Conservation (phyloP, 2,797 vertebrate genomes). For the Coranthus polyacanthus region DNA sequence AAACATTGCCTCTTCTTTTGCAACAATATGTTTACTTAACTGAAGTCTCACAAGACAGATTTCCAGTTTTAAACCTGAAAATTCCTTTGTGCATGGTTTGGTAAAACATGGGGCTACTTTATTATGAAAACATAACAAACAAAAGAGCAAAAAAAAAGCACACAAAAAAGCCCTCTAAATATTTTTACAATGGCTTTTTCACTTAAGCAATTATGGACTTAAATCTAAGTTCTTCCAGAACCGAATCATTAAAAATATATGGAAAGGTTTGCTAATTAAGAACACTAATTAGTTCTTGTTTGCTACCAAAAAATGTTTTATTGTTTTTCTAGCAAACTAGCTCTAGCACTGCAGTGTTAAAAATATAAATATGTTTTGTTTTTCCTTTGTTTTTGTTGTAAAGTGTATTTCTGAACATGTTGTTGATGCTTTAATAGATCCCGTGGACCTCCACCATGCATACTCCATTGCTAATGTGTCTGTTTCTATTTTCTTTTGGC, state of each 20-base stretch:
- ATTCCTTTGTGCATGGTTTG: not conserved
- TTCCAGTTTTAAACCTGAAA: constrained; percentile 44
- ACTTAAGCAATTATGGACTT: not conserved
- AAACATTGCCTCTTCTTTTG: constrained; percentile 66
- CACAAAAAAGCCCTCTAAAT: constrained; percentile 1
- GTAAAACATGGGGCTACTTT: too few species aligned
- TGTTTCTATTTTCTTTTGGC: constrained; percentile 62
- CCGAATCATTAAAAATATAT: not conserved
- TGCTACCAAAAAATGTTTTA: constrained; percentile 6
- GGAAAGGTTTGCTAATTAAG: too few species aligned
- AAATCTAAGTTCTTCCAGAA: not conserved
- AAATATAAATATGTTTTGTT: constrained; percentile 6
- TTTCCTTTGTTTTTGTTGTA: not conserved
- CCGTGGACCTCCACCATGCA: constrained; percentile 27
- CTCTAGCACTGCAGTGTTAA: not conserved
- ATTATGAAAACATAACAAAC: too few species aligned
- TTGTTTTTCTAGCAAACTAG: constrained; percentile 22
- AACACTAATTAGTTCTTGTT: not conserved
- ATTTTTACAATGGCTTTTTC: not conserved
- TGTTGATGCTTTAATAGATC: constrained; percentile 27
- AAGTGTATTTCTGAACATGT: constrained; percentile 6
- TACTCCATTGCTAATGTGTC: constrained; percentile 56
- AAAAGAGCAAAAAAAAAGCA: too few species aligned
- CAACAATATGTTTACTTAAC: constrained; percentile 66
- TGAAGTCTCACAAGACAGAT: constrained; percentile 44